A percentile compares a stretch with the other conserved stretches of the same genome.
phyloP scores from a whole-genome alignment of 2,113 vertebrate species.

The Pampusana beccarii region DNA sequence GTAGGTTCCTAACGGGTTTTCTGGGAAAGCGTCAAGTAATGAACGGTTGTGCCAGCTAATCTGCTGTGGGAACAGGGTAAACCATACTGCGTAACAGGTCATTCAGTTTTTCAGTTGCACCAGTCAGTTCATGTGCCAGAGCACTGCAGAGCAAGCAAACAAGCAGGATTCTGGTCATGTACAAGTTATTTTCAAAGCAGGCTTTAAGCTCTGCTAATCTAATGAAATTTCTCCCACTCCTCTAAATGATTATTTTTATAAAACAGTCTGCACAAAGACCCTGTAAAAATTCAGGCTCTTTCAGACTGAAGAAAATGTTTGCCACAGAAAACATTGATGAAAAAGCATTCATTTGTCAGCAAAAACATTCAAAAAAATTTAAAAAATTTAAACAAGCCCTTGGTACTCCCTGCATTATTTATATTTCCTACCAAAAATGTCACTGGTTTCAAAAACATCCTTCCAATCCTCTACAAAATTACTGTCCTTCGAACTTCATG shows the following conservation, averaged over 20 bases:
- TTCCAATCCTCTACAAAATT: not conserved
- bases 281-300: not conserved
- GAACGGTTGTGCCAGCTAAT: slow-evolving; percentile 41
- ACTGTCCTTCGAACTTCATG: not conserved
- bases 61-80: slow-evolving; percentile 40
- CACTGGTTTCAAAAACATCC: not conserved
- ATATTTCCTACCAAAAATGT: not conserved
- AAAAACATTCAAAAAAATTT: not conserved
- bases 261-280: not conserved
- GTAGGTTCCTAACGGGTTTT: slow-evolving; percentile 36
- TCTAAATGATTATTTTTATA: not conserved
- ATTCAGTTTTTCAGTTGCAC: not conserved
- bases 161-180: not conserved
- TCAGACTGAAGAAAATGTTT: not conserved
- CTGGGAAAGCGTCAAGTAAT: slow-evolving; percentile 37
- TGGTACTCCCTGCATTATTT: not conserved
- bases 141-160: not conserved
- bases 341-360: not conserved
- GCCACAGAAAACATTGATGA: not conserved
- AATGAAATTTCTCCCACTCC: not conserved
- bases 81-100: not conserved
- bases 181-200: not conserved
- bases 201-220: not conserved
- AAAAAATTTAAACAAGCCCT: not conserved
- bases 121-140: not conserved